Conservation (phyloP, 2,888 invertebrate species). For the Megamerina dolium region DNA sequence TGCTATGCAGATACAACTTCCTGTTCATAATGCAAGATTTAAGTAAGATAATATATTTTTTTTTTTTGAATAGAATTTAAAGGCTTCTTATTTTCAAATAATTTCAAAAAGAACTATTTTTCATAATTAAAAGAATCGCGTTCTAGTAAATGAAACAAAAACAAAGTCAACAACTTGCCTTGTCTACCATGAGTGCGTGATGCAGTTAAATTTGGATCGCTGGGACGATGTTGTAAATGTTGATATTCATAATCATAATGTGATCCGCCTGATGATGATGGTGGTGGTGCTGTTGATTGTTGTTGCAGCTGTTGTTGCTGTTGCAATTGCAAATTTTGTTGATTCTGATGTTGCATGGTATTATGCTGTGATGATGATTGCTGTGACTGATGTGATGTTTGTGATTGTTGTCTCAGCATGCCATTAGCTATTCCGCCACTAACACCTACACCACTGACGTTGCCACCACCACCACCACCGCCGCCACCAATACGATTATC, state of each 20-base stretch:
- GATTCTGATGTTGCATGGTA: constrained; percentile 40
- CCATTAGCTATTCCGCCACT: constrained; percentile 4
- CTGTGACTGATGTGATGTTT: constrained; percentile 10
- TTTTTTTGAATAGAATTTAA: no score
- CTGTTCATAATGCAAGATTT: no score
- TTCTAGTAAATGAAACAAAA: no score
- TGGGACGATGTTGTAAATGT: constrained; percentile 42
- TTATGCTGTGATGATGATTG: constrained; percentile 28
- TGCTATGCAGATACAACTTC: no score
- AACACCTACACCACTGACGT: no score
- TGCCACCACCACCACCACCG: constrained; percentile 20
- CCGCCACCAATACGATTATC: constrained; percentile 35
- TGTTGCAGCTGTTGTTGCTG: constrained; percentile 26
- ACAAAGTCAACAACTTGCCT: no score
- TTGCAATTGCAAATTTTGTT: constrained; percentile 39
- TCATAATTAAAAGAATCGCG: not conserved
- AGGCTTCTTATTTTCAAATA: not conserved
- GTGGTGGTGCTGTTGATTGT: constrained; percentile 27
- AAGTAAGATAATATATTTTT: no score
- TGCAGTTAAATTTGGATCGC: constrained; percentile 32
- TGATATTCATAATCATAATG: constrained; percentile 48
- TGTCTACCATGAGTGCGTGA: constrained; percentile 46
- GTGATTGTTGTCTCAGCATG: constrained; percentile 5
- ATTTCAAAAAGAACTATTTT: constrained; percentile 1
- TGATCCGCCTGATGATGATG: constrained; percentile 26